Conservation (phyloP, 2,888 invertebrate genomes). For the Bimastos eiseni region DNA sequence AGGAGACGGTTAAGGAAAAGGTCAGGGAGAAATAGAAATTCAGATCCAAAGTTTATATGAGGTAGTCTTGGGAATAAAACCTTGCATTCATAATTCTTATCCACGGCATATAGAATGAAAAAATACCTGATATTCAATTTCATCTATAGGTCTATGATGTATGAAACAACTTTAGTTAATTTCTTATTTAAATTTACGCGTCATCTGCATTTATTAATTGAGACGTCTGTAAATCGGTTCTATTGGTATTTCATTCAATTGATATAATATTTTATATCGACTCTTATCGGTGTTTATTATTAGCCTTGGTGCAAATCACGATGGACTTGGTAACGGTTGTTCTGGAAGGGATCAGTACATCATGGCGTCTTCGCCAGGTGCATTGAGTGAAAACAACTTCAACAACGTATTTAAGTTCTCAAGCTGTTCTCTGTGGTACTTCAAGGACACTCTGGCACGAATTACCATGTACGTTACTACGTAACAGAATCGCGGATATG, state of each 20-base stretch:
- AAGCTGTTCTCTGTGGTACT: conserved; percentile 42
- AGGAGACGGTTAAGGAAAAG: no score
- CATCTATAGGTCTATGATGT: no score
- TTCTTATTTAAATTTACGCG: no score
- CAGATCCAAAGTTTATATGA: no score
- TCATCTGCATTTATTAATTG: neutral
- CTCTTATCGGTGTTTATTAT: neutral
- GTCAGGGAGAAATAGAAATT: no score
- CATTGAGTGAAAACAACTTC: conserved; percentile 37
- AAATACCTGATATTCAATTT: no score
- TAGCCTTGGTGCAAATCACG: conserved; percentile 49
- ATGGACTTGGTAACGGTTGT: conserved; percentile 44
- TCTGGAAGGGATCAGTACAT: conserved; percentile 45
- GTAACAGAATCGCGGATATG: neutral
- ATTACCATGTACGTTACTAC: conserved; percentile 38
- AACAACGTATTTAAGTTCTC: conserved; percentile 47
- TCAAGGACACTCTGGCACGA: conserved; percentile 29
- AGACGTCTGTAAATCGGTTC: neutral
- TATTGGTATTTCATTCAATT: no score
- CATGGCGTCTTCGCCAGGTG: conserved; percentile 45
- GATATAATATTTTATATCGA: no score
- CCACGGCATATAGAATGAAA: no score
- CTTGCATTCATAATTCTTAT: no score
- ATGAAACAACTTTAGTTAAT: neutral
- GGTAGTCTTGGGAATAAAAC: no score